Conservation (phyloP, 2,888 invertebrate genomes). For the Ophioninae sp. region DNA sequence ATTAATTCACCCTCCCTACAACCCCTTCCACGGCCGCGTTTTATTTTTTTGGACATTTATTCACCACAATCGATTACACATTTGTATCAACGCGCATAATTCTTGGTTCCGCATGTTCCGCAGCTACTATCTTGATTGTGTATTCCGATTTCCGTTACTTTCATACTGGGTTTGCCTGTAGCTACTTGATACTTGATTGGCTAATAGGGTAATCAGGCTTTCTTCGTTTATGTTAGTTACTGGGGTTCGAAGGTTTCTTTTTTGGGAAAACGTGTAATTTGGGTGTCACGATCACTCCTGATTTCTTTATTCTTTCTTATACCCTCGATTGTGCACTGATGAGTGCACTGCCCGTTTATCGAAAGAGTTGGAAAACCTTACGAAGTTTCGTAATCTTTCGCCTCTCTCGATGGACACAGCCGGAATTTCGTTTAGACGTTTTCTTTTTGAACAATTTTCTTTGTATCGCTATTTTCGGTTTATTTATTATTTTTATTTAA, state of each 20-base stretch:
- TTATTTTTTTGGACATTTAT: slow-evolving; percentile 7
- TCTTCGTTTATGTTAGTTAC: background rate
- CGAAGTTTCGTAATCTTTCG: background rate
- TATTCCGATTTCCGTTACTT: slow-evolving; percentile 22
- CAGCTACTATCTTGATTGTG: background rate
- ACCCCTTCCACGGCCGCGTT: background rate
- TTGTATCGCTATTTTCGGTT: too few species aligned
- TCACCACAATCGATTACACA: slow-evolving; percentile 16
- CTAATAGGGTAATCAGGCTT: slow-evolving; percentile 8
- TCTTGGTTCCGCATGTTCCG: background rate
- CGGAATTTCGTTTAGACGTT: background rate
- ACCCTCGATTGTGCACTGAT: too few species aligned
- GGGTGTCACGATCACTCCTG: too few species aligned
- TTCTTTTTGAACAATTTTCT: too few species aligned
- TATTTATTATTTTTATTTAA: too few species aligned
- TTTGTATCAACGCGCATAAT: slow-evolving; percentile 11
- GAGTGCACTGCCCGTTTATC: background rate
- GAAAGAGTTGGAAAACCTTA: background rate
- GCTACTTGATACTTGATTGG: background rate
- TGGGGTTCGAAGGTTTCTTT: background rate
- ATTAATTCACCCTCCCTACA: slow-evolving; percentile 5
- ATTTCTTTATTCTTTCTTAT: too few species aligned
- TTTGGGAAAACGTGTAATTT: too few species aligned
- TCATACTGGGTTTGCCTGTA: background rate
- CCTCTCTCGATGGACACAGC: too few species aligned